Evolutionary conservation across 2,888 invertebrate genomes (phyloP).

Genomic region (Dione juno): DNA sequence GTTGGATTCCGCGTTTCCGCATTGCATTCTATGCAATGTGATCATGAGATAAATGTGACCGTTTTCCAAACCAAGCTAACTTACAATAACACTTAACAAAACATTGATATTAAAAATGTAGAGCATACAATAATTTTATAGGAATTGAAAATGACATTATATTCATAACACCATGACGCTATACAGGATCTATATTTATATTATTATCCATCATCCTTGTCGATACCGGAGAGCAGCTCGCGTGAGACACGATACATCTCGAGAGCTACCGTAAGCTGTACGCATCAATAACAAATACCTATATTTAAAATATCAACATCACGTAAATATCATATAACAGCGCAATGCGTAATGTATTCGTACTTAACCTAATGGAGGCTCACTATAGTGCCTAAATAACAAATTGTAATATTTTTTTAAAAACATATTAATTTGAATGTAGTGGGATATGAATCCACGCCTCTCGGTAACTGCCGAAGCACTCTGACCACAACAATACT

Average conservation of each 20-base stretch:
- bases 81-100: too few relatives aligned
- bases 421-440: too few relatives aligned
- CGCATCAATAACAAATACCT: neutral
- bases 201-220: neutral
- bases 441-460: too few relatives aligned
- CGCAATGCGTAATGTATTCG: neutral
- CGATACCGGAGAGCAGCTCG: slow-evolving; percentile 28
- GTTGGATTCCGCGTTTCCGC: too few relatives aligned
- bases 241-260: slow-evolving; percentile 42
- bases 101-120: too few relatives aligned
- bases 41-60: too few relatives aligned
- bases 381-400: neutral
- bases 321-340: neutral
- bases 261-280: slow-evolving; percentile 36
- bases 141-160: neutral
- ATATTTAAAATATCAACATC: neutral
- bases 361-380: neutral
- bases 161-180: neutral
- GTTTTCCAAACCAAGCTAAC: too few relatives aligned
- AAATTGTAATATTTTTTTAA: neutral
- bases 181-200: neutral
- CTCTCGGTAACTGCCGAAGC: too few relatives aligned
- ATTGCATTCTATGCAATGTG: too few relatives aligned
- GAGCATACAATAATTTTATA: too few relatives aligned
- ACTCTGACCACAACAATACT: too few relatives aligned